Conservation (phyloP, 64 coral and sea anemone species). For the Trachythela sp. region DNA sequence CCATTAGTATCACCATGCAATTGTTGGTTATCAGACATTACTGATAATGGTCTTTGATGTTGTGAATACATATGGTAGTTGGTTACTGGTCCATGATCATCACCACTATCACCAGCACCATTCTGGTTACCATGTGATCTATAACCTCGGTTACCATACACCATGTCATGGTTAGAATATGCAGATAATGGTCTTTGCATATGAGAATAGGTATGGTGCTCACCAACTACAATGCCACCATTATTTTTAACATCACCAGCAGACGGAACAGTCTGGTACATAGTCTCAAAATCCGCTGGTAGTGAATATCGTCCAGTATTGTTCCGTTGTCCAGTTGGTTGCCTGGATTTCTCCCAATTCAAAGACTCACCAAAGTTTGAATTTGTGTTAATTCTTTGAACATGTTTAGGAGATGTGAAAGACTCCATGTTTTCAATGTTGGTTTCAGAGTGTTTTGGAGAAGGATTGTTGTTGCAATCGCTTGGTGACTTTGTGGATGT, state of each 20-base stretch:
- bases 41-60: no score
- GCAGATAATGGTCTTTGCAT: background rate
- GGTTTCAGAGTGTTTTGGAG: background rate
- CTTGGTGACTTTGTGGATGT: background rate
- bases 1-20: background rate
- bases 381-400: background rate
- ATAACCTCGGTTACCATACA: background rate
- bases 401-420: background rate
- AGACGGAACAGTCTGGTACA: background rate
- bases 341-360: background rate
- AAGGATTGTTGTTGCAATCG: conserved; percentile 2
- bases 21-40: no score
- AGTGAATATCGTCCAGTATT: background rate
- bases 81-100: background rate
- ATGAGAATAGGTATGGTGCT: background rate
- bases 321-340: background rate
- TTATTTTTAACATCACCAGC: background rate
- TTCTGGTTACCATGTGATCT: background rate
- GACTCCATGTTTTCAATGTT: background rate
- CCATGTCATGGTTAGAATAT: background rate
- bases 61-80: no score
- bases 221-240: background rate
- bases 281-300: background rate
- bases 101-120: background rate
- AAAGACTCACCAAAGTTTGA: background rate